Evolutionary conservation across 2,113 vertebrate species (phyloP).

Genomic region (Mirounga angustirostris): DNA sequence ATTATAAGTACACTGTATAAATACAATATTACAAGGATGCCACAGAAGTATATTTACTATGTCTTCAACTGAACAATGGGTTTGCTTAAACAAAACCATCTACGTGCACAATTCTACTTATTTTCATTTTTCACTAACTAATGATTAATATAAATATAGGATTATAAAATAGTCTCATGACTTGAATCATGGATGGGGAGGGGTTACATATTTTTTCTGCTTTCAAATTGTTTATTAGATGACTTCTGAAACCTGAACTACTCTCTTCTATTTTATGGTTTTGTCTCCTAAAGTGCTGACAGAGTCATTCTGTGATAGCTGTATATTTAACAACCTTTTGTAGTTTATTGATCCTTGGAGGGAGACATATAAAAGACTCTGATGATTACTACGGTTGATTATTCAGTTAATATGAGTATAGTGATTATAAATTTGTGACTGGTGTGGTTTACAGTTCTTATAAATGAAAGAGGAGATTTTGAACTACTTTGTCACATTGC

Average conservation of each 20-base stretch:
- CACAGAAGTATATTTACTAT: background rate
- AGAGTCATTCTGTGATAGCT: slow-evolving; percentile 57
- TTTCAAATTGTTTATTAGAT: slow-evolving; percentile 75
- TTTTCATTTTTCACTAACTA: slow-evolving; percentile 71
- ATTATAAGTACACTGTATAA: background rate
- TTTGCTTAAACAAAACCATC: slow-evolving; percentile 67
- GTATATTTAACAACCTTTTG: slow-evolving; percentile 76
- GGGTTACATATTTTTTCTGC: slow-evolving; percentile 59
- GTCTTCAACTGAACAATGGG: slow-evolving; percentile 32
- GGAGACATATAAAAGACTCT: slow-evolving; percentile 49
- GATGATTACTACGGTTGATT: slow-evolving; percentile 38
- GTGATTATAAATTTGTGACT: slow-evolving; percentile 58
- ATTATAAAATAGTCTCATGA: slow-evolving; percentile 62
- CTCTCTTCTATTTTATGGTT: slow-evolving; percentile 48
- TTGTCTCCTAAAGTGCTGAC: slow-evolving; percentile 71
- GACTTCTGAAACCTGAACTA: slow-evolving; percentile 65
- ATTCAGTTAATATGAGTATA: slow-evolving; percentile 69
- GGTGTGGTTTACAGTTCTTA: slow-evolving; percentile 56
- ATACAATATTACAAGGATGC: background rate
- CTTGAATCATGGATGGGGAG: slow-evolving; percentile 41
- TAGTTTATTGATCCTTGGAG: slow-evolving; percentile 72
- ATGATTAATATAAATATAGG: slow-evolving; percentile 59
- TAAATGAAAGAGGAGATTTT: slow-evolving; percentile 55
- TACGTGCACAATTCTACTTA: slow-evolving; percentile 1
- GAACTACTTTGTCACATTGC: slow-evolving; percentile 24